Evolutionary conservation across 1,140 invertebrate genomes (phyloP).

Genomic region (Aphelenchoides avenae): DNA sequence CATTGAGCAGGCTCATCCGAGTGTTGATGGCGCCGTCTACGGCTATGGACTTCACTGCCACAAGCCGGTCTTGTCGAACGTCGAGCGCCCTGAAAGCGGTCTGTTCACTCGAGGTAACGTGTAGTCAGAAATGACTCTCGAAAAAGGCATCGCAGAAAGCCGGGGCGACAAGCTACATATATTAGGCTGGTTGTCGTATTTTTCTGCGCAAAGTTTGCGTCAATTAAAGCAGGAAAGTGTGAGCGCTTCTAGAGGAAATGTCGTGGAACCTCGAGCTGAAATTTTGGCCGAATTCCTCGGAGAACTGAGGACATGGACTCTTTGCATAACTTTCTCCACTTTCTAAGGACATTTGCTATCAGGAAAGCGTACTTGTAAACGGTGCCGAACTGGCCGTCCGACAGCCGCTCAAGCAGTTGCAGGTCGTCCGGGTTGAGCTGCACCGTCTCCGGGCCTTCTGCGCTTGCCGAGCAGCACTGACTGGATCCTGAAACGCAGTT

Average conservation of each 20-base stretch:
- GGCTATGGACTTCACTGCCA: constrained; percentile 37
- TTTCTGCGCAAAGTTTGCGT: too few species aligned
- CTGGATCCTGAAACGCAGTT: constrained; percentile 4
- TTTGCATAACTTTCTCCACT: background rate
- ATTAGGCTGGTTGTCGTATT: too few species aligned
- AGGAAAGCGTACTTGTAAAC: constrained; percentile 60
- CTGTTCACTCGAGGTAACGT: background rate
- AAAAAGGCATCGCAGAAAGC: too few species aligned
- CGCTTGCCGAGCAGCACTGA: background rate
- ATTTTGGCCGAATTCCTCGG: too few species aligned
- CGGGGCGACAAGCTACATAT: too few species aligned
- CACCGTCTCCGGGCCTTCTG: background rate
- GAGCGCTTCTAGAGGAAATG: too few species aligned
- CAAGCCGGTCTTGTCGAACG: constrained; percentile 26
- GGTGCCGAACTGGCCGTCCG: constrained; percentile 60
- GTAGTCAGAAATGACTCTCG: background rate
- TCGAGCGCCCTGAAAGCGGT: constrained; percentile 32
- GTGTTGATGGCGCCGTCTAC: constrained; percentile 26
- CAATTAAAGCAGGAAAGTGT: too few species aligned
- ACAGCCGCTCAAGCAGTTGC: constrained; percentile 51
- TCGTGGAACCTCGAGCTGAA: too few species aligned
- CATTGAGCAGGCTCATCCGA: constrained; percentile 29
- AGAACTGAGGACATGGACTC: too few species aligned
- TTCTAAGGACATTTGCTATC: constrained; percentile 2
- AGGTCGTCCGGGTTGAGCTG: constrained; percentile 49